A percentile compares a stretch with the other conserved stretches of the same genome.
phyloP scores from a whole-genome alignment of 2,797 vertebrate genomes.

The Siniperca scherzeri region DNA sequence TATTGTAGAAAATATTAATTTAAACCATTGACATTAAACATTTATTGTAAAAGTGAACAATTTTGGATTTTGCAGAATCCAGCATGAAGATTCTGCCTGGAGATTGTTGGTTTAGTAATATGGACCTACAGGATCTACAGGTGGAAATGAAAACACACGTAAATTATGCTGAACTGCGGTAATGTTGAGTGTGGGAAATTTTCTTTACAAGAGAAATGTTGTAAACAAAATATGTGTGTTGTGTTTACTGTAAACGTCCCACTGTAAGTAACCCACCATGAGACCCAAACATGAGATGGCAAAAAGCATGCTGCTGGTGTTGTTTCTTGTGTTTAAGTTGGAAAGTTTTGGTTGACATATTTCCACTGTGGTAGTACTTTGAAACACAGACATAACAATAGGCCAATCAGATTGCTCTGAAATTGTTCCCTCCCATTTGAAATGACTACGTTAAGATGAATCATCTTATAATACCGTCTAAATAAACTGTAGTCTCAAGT shows the following conservation, averaged over 20 bases:
- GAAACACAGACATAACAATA: not conserved
- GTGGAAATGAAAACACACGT: no score
- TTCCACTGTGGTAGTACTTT: slow-evolving; percentile 24
- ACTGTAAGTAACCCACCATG: not conserved
- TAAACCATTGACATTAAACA: no score
- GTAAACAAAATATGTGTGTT: not conserved
- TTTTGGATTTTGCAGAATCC: no score
- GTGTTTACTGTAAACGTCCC: no score
- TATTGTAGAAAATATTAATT: no score
- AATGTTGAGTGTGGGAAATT: not conserved
- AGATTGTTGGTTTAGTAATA: no score
- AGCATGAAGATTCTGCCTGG: no score
- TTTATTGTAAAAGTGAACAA: no score
- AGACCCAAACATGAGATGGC: not conserved
- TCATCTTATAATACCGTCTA: not conserved
- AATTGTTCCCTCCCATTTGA: slow-evolving; percentile 43
- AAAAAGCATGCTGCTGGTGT: not conserved
- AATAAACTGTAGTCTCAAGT: not conserved
- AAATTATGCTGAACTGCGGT: no score
- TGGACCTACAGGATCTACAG: no score
- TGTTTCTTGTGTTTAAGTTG: slow-evolving; percentile 22
- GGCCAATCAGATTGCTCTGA: slow-evolving; percentile 29
- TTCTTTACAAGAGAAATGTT: no score
- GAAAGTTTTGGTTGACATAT: slow-evolving; percentile 19
- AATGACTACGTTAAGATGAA: slow-evolving; percentile 17